phyloP scores from a whole-genome alignment of 2,113 vertebrate genomes.

The Speoplatyrhinus poulsoni region DNA sequence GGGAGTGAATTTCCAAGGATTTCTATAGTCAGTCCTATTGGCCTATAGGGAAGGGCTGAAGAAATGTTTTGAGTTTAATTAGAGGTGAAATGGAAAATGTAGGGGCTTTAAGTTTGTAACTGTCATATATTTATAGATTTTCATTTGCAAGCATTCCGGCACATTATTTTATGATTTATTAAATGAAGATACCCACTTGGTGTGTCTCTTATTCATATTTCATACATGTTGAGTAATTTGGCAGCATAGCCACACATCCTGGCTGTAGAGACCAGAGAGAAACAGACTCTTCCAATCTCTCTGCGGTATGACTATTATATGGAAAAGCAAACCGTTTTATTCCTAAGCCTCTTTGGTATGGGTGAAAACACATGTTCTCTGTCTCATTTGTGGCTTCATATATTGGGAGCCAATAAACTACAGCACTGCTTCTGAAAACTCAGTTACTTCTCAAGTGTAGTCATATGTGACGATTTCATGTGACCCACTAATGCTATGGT shows the following conservation, averaged over 20 bases:
- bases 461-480: constrained; percentile 31
- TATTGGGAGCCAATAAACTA: constrained; percentile 43
- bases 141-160: constrained; percentile 29
- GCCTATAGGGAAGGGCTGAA: constrained; percentile 39
- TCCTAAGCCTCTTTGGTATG: constrained; percentile 46
- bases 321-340: constrained; percentile 60
- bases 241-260: constrained; percentile 51
- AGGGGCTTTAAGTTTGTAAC: constrained; percentile 15
- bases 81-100: constrained; percentile 58
- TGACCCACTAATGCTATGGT: constrained; percentile 31
- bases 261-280: constrained; percentile 31
- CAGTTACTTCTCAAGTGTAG: constrained; percentile 28
- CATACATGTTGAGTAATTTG: constrained; percentile 56
- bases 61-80: constrained; percentile 59
- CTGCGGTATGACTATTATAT: constrained; percentile 65
- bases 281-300: constrained; percentile 51
- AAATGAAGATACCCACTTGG: constrained; percentile 20
- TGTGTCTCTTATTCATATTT: constrained; percentile 54
- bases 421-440: constrained; percentile 22
- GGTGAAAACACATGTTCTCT: constrained; percentile 39
- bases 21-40: constrained; percentile 46
- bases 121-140: constrained; percentile 33
- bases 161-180: constrained; percentile 30
- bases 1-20: constrained; percentile 65
- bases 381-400: constrained; percentile 54